These are phyloP conservation scores for Coelogynopora nodosa DNA, from an alignment of 2,888 invertebrate species.

Conservation along the genomic window DNA sequence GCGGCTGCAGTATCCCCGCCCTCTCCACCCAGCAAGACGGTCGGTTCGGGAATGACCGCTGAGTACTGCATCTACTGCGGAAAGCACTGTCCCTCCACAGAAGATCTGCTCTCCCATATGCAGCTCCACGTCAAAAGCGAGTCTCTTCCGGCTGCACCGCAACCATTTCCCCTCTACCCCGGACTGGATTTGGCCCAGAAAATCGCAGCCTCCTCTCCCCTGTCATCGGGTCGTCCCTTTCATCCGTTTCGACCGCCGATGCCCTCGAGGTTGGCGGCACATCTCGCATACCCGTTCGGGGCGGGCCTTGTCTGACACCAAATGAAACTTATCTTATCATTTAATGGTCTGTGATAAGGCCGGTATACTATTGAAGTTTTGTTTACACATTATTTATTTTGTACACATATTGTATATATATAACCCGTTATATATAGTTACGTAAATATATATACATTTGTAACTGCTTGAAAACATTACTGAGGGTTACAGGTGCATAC, in stretches of 20 bases:
- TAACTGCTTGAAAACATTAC: no score
- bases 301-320: neutral
- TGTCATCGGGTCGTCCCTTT: neutral
- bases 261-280: conserved; percentile 10
- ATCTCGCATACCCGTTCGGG: neutral
- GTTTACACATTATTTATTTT: conserved; percentile 25
- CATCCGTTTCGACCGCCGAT: neutral
- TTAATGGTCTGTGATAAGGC: conserved; percentile 1
- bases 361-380: neutral
- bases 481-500: neutral
- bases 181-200: neutral
- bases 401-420: neutral
- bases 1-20: neutral
- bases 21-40: neutral
- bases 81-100: conserved; percentile 38
- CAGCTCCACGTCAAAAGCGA: neutral
- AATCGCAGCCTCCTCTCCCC: neutral
- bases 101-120: conserved; percentile 30
- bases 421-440: neutral
- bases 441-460: neutral
- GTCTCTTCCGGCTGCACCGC: neutral
- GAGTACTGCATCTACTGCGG: conserved; percentile 42
- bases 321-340: neutral
- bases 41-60: neutral
- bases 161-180: neutral